Base-by-base conservation (phyloP, 2,888 invertebrate genomes). In the Cerastoderma edule region DNA sequence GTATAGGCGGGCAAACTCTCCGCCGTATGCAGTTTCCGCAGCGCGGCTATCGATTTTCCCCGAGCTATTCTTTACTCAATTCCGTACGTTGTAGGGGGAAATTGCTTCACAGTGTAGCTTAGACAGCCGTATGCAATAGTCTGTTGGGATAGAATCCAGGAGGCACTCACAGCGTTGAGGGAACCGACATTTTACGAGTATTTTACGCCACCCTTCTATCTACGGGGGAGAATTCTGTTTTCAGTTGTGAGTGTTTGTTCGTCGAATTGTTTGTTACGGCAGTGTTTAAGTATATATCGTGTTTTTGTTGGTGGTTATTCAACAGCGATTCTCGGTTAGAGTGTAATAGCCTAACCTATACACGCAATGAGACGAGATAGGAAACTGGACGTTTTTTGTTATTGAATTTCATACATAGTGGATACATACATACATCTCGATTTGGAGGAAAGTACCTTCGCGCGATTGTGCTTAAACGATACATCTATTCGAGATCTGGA, bases 1-100 rank as follows among this genome's bases (percentile, higher is more conserved):
- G 39, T 39, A 60, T 22, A 33, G 39, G 35, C 60, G 60, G 60
- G 60, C 60, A 60, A n/a, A 22, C 39, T 60, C 60, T 60, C 35
- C 39, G 10, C 39, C 60, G 60, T 60, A 39, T 60, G 60, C 70
- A 53, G 70, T 35, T 63, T 53, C 70, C 48, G 70, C 63, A 64
- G 39, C 53, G n/a, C 13, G 44, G 5, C 30, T 71, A 71, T 71
- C 64, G 71, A 71, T 71, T 71, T 71, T 71, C 44, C 65, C 32
- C 54, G 22, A 35, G 54, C 53, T 65, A 56, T 65, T 65, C 39
- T 39, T 60, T 24, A 39, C 24, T 60, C 60, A 39, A 22, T 60
- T 60, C 28, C 60, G n/a, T n/a, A 39, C 60, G 60, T 24, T 60
- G 60, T 60, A 60, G 35, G n/a, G 35, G 39, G 39, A 60, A 60